Conservation (phyloP, 2,113 vertebrate species). For the Australoheros scitulus region DNA sequence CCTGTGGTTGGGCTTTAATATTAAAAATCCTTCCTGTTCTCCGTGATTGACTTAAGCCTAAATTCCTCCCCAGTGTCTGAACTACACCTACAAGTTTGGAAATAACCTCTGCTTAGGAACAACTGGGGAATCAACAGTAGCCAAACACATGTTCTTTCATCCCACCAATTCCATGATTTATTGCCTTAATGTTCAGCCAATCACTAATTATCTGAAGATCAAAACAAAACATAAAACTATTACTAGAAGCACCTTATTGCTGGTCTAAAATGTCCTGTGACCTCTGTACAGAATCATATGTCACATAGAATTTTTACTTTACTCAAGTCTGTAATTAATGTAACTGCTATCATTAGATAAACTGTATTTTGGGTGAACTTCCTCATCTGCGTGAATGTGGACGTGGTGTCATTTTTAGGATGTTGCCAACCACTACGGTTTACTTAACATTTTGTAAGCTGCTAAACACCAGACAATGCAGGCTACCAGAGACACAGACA, state of each 20-base stretch:
- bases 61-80: conserved; percentile 53
- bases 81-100: conserved; percentile 49
- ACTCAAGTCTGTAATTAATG: neutral
- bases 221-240: neutral
- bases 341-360: neutral
- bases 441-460: conserved; percentile 23
- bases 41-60: conserved; percentile 48
- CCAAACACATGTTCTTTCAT: neutral
- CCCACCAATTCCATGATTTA: neutral
- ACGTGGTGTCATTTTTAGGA: conserved; percentile 11
- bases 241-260: neutral
- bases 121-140: conserved; percentile 8
- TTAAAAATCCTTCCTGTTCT: conserved; percentile 53
- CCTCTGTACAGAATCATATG: neutral
- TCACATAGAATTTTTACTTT: neutral
- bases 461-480: conserved; percentile 34
- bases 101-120: conserved; percentile 21
- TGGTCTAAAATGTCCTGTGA: neutral
- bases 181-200: neutral
- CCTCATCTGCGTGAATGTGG: neutral
- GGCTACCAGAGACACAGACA: conserved; percentile 35
- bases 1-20: conserved; percentile 70
- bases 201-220: neutral
- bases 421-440: conserved; percentile 36
- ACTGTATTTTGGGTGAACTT: neutral